Conservation (phyloP, 2,797 vertebrate species). For the Ctenochaetus hawaiiensis region DNA sequence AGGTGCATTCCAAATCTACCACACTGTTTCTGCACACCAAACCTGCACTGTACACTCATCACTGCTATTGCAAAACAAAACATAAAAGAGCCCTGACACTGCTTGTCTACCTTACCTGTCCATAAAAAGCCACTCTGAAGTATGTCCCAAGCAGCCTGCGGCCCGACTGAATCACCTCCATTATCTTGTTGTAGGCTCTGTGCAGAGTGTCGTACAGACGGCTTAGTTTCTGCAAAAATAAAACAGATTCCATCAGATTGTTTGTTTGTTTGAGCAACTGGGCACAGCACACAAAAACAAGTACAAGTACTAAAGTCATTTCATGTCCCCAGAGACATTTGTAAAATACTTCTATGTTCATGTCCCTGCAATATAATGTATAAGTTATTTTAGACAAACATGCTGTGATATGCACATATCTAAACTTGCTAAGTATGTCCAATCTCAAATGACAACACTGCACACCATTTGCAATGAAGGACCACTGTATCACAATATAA, state of each 20-base stretch:
- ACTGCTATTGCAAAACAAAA: background rate
- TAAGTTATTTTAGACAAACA: too few relatives aligned
- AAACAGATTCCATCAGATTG: background rate
- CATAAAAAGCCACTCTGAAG: slow-evolving; percentile 97
- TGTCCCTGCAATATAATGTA: background rate
- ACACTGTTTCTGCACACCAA: background rate
- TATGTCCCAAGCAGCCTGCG: slow-evolving; percentile 95
- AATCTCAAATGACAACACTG: background rate
- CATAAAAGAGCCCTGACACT: background rate
- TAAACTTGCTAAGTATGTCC: background rate
- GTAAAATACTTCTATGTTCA: background rate
- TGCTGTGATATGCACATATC: too few relatives aligned
- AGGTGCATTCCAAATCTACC: background rate
- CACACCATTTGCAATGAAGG: background rate
- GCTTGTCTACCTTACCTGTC: slow-evolving; percentile 86
- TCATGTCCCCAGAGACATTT: background rate
- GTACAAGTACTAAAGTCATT: background rate
- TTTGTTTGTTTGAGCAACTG: background rate
- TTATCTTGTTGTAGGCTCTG: slow-evolving; percentile 94
- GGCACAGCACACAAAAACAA: background rate
- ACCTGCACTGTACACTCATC: background rate
- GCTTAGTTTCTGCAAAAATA: slow-evolving; percentile 90
- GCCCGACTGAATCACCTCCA: slow-evolving; percentile 94
- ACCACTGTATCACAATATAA: background rate
- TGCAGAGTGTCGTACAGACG: slow-evolving; percentile 95